A percentile compares a stretch with the other conserved stretches of the same genome.
These are phyloP conservation scores for Neodontobutis hainanensis DNA, from an alignment of 2,113 vertebrate genomes.

Conservation along the genomic window DNA sequence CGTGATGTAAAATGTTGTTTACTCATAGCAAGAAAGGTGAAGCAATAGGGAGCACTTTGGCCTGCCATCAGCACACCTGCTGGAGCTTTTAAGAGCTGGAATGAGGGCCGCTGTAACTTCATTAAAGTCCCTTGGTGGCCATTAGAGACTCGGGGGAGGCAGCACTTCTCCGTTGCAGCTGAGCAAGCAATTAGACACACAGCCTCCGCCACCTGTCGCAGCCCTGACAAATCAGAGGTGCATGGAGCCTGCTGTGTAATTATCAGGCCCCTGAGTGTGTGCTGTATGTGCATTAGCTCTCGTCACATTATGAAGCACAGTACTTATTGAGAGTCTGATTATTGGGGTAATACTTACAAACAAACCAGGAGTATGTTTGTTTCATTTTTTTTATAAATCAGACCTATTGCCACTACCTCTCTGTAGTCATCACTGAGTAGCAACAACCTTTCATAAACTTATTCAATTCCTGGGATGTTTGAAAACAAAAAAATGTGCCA, in stretches of 20 bases:
- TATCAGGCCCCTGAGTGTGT: constrained; percentile 19
- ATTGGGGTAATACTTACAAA: too few relatives aligned
- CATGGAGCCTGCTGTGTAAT: constrained; percentile 33
- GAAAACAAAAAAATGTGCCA: too few relatives aligned
- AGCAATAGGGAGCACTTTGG: constrained; percentile 56
- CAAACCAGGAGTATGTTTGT: too few relatives aligned
- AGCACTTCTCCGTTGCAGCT: constrained; percentile 35
- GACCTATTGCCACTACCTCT: too few relatives aligned
- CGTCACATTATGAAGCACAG: not conserved
- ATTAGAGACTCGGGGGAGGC: constrained; percentile 35
- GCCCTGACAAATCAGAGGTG: constrained; percentile 15
- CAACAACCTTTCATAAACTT: too few relatives aligned
- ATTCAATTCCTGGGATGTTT: too few relatives aligned
- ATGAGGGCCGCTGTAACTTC: constrained; percentile 61
- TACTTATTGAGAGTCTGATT: too few relatives aligned
- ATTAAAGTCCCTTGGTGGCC: constrained; percentile 52
- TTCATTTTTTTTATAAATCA: too few relatives aligned
- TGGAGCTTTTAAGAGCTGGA: constrained; percentile 58
- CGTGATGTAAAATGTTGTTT: constrained; percentile 51
- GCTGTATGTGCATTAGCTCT: constrained; percentile 1
- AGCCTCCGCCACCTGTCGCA: constrained; percentile 42
- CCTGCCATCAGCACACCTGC: constrained; percentile 31
- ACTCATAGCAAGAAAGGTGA: constrained; percentile 41
- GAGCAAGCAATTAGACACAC: constrained; percentile 55
- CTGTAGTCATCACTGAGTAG: too few relatives aligned